phyloP scores from a whole-genome alignment of 1,140 invertebrate genomes.

The Cotesia chilonis region DNA sequence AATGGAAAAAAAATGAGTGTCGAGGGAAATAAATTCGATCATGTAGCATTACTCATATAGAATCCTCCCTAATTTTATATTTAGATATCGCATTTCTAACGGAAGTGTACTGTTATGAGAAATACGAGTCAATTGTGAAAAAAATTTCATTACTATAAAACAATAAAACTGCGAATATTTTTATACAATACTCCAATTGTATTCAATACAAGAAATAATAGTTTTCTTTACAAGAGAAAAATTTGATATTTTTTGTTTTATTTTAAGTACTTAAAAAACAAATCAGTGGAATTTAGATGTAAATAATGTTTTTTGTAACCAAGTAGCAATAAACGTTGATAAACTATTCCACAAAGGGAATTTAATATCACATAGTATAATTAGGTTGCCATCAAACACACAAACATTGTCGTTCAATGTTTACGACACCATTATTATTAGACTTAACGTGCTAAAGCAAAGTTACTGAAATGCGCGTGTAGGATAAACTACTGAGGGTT shows the following conservation, averaged over 20 bases:
- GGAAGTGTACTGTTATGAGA: background rate
- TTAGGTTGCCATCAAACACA: background rate
- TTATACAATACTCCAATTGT: too few relatives aligned
- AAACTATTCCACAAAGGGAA: background rate
- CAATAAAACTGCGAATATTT: too few relatives aligned
- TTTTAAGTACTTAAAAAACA: too few relatives aligned
- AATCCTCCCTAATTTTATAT: constrained; percentile 12
- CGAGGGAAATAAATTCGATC: constrained; percentile 35
- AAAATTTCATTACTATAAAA: background rate
- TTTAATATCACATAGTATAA: constrained; percentile 14
- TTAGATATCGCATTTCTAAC: constrained; percentile 13
- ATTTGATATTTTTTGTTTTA: too few relatives aligned
- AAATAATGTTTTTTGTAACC: background rate
- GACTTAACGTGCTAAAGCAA: constrained; percentile 1
- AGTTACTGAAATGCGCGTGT: background rate
- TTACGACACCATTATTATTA: constrained; percentile 11
- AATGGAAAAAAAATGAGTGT: constrained; percentile 47
- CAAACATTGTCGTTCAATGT: background rate
- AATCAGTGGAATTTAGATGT: background rate
- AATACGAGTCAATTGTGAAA: background rate
- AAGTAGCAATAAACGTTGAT: too few relatives aligned
- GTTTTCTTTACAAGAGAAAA: too few relatives aligned
- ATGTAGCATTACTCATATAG: background rate
- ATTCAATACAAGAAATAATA: too few relatives aligned
- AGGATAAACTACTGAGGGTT: background rate